These are phyloP conservation scores for Takifugu bimaculatus DNA, from an alignment of 2,113 vertebrate species.

Conservation along the genomic window DNA sequence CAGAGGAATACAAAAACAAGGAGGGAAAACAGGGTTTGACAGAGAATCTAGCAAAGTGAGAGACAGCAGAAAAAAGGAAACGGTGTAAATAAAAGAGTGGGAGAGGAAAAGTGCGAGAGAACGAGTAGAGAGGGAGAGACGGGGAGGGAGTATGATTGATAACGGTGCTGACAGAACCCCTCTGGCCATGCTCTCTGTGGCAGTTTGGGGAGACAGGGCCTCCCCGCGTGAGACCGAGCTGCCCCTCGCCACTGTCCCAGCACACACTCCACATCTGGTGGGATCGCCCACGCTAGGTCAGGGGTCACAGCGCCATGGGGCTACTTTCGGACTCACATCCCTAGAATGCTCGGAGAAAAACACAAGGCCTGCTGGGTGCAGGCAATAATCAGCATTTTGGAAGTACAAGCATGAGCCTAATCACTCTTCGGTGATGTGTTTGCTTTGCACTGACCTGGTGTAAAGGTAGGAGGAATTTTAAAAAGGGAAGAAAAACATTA, in stretches of 20 bases:
- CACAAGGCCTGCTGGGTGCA: constrained; percentile 50
- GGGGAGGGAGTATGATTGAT: constrained; percentile 75
- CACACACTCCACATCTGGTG: constrained; percentile 78
- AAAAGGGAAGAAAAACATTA: constrained; percentile 2
- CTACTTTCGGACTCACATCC: constrained; percentile 70
- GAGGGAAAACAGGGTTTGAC: constrained; percentile 33
- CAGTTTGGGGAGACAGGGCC: constrained; percentile 76
- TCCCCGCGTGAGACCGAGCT: constrained; percentile 73
- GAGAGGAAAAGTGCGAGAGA: constrained; percentile 47
- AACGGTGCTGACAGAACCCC: constrained; percentile 77
- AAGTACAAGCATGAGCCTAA: constrained; percentile 63
- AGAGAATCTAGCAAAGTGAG: constrained; percentile 50
- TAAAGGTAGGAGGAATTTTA: constrained; percentile 25
- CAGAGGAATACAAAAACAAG: constrained; percentile 55
- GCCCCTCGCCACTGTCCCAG: constrained; percentile 73
- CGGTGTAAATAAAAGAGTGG: constrained; percentile 52
- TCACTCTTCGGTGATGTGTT: constrained; percentile 50
- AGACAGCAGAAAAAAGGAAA: constrained; percentile 61
- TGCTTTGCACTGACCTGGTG: constrained; percentile 44
- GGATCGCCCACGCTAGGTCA: constrained; percentile 75
- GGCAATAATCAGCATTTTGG: constrained; percentile 65
- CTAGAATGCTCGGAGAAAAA: constrained; percentile 69
- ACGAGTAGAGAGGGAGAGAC: constrained; percentile 40
- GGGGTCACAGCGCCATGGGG: constrained; percentile 67
- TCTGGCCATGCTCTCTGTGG: constrained; percentile 77